phyloP scores from a whole-genome alignment of 2,888 invertebrate species.

The Gordius sp. region DNA sequence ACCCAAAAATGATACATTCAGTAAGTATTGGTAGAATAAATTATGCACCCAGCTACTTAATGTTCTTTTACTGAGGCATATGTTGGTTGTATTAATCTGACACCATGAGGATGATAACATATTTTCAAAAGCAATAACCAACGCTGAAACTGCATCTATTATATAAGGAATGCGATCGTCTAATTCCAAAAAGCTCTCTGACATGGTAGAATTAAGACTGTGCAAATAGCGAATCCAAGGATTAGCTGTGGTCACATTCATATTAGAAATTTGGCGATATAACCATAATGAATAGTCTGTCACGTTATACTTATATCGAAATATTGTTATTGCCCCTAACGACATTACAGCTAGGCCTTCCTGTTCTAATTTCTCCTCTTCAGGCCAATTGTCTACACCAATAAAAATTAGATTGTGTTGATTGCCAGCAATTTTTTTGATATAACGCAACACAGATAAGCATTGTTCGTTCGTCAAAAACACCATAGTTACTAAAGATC shows the following conservation, averaged over 20 bases:
- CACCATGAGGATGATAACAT: too few relatives aligned
- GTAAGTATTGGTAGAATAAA: too few relatives aligned
- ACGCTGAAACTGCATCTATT: not conserved
- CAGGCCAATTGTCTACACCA: not conserved
- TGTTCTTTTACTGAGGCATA: too few relatives aligned
- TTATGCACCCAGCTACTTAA: too few relatives aligned
- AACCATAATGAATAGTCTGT: not conserved
- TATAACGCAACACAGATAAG: too few relatives aligned
- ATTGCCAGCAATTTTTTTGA: too few relatives aligned
- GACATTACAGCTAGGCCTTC: not conserved
- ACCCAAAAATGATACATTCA: too few relatives aligned
- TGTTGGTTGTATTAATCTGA: too few relatives aligned
- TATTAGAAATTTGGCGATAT: not conserved
- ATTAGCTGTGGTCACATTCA: not conserved
- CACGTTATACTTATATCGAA: not conserved
- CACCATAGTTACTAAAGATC: too few relatives aligned
- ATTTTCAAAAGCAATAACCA: too few relatives aligned
- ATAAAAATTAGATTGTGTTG: slow-evolving; percentile 3
- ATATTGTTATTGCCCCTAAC: not conserved
- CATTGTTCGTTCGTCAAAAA: too few relatives aligned
- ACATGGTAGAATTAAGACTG: not conserved
- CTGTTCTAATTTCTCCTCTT: not conserved
- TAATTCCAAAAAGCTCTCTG: not conserved
- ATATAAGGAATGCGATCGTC: not conserved
- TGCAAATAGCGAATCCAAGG: not conserved